Evolutionary conservation across 2,888 invertebrate genomes (phyloP).

Genomic region (Leucania comma): DNA sequence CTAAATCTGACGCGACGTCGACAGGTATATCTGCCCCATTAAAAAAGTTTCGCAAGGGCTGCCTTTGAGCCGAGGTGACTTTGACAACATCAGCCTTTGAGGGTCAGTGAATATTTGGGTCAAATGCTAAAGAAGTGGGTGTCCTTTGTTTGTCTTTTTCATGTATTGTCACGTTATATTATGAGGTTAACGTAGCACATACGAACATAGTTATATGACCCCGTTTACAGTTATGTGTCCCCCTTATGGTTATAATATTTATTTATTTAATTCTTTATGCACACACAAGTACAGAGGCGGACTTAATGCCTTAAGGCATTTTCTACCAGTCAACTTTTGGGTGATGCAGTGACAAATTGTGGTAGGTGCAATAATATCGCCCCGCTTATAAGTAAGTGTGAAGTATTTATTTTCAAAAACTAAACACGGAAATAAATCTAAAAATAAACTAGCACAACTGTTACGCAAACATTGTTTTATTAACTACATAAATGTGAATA

Average conservation of each 20-base stretch:
- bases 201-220: not conserved
- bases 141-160: constrained; percentile 29
- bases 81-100: constrained; percentile 39
- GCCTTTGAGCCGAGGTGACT: constrained; percentile 37
- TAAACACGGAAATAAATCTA: constrained; percentile 20
- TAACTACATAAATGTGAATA: constrained; percentile 47
- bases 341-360: too few relatives aligned
- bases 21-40: constrained; percentile 32
- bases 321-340: too few relatives aligned
- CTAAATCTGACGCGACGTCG: constrained; percentile 6
- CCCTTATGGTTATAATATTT: too few relatives aligned
- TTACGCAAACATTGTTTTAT: constrained; percentile 40
- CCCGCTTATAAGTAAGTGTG: not conserved
- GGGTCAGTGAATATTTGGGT: constrained; percentile 52
- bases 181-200: not conserved
- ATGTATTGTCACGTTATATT: constrained; percentile 10
- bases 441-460: constrained; percentile 20
- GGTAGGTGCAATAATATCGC: not conserved
- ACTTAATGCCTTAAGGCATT: too few relatives aligned
- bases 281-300: too few relatives aligned
- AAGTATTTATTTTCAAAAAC: not conserved
- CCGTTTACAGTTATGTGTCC: too few relatives aligned
- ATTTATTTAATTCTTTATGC: too few relatives aligned
- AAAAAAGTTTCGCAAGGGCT: constrained; percentile 31
- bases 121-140: constrained; percentile 13